phyloP scores from a whole-genome alignment of 2,797 vertebrate species.

The Hoplostethus atlanticus region DNA sequence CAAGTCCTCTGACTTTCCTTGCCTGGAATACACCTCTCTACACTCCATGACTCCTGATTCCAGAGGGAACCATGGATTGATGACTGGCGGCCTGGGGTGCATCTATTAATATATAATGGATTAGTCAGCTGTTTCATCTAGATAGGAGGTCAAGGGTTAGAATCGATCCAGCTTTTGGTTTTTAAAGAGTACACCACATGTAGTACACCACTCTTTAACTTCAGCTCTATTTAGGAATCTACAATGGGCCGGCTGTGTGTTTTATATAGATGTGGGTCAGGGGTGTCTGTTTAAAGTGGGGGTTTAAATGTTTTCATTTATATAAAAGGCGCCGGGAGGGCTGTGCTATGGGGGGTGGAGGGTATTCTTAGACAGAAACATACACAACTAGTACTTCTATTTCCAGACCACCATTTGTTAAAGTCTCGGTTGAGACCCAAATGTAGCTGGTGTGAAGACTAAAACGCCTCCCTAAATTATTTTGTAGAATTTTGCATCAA shows the following conservation, averaged over 20 bases:
- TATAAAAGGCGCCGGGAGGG: slow-evolving; percentile 3
- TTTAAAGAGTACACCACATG: no score
- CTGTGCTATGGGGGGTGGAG: background rate
- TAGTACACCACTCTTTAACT: no score
- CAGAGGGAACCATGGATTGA: no score
- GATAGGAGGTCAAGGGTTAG: no score
- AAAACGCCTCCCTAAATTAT: background rate
- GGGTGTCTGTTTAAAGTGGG: background rate
- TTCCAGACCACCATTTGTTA: slow-evolving; percentile 23
- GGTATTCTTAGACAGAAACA: slow-evolving; percentile 35
- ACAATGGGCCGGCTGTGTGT: slow-evolving; percentile 3
- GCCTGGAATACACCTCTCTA: no score
- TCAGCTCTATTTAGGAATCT: slow-evolving; percentile 8
- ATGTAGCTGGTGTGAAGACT: background rate
- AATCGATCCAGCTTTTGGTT: no score
- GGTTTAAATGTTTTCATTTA: slow-evolving; percentile 9
- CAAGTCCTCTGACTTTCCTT: no score
- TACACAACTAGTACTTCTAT: slow-evolving; percentile 32
- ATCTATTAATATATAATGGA: no score
- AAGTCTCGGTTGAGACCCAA: slow-evolving; percentile 20
- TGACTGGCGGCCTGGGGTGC: no score
- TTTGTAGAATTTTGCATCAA: background rate
- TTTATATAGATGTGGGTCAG: slow-evolving; percentile 42
- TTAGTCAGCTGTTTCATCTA: no score
- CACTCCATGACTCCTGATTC: no score